A percentile compares a stretch with the other conserved stretches of the same genome.
These are phyloP conservation scores for Zaprionus inermis DNA, from an alignment of 1,140 invertebrate genomes.

Conservation along the genomic window DNA sequence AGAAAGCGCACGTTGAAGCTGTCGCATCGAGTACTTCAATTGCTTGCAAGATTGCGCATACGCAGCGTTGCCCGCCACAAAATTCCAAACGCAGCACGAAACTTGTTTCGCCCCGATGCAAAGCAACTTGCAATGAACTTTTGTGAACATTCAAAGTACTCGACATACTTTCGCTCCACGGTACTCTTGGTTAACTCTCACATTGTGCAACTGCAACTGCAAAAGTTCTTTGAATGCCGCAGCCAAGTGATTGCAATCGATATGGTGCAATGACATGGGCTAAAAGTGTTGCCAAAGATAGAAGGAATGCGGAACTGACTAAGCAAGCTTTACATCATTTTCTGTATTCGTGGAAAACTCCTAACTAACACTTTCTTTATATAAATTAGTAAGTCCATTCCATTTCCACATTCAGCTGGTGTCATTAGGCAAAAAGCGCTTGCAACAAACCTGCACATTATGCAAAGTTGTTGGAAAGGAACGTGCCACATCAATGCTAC, in stretches of 20 bases:
- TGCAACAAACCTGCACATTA: constrained; percentile 24
- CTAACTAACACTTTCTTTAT: neutral
- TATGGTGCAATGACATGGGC: constrained; percentile 30
- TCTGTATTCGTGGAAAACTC: neutral
- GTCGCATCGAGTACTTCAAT: constrained; percentile 25
- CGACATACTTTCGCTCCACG: neutral
- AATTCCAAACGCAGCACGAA: constrained; percentile 18
- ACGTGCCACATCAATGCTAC: constrained; percentile 41
- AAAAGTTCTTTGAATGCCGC: constrained; percentile 24
- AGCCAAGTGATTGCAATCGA: constrained; percentile 62
- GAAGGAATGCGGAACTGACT: neutral
- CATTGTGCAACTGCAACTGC: constrained; percentile 33
- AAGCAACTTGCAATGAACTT: constrained; percentile 20
- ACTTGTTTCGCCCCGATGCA: constrained; percentile 2
- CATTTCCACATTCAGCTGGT: constrained; percentile 3
- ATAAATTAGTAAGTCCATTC: neutral
- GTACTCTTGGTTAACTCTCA: constrained; percentile 4
- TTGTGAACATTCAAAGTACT: constrained; percentile 1
- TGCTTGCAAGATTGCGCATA: constrained; percentile 40
- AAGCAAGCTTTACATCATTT: neutral
- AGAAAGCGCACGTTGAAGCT: neutral
- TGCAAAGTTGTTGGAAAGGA: constrained; percentile 23
- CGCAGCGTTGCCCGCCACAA: constrained; percentile 22
- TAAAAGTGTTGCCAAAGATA: neutral
- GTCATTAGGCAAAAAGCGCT: constrained; percentile 17